Evolutionary conservation across 1,140 invertebrate genomes (phyloP).

Genomic region (Apis dorsata): DNA sequence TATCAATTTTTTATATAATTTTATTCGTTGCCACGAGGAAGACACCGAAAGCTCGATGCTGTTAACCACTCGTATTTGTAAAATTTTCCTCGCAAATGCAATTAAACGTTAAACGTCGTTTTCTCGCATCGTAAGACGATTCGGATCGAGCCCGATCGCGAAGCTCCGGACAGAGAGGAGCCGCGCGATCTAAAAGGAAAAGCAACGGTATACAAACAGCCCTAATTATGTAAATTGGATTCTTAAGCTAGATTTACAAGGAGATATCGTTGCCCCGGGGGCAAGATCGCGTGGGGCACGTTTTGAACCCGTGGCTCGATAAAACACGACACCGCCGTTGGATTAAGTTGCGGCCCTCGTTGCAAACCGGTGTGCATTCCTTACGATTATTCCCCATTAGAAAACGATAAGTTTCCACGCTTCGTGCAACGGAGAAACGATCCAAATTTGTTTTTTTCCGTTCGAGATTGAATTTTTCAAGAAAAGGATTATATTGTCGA

Average conservation of each 20-base stretch:
- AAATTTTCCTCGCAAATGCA: background rate
- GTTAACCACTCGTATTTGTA: background rate
- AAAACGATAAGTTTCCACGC: too few relatives aligned
- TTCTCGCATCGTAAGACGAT: conserved; percentile 36
- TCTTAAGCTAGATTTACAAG: conserved; percentile 62
- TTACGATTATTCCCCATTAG: background rate
- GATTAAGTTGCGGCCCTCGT: conserved; percentile 18
- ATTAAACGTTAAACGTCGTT: conserved; percentile 35
- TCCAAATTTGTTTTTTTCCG: too few relatives aligned
- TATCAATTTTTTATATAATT: too few relatives aligned
- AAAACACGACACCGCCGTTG: conserved; percentile 23
- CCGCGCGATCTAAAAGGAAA: conserved; percentile 50
- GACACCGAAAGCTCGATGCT: background rate
- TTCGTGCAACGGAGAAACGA: too few relatives aligned
- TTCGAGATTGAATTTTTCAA: too few relatives aligned
- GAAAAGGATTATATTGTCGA: too few relatives aligned
- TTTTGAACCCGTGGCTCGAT: conserved; percentile 47
- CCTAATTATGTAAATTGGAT: conserved; percentile 67
- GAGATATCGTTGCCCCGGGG: conserved; percentile 57
- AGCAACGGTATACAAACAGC: conserved; percentile 58
- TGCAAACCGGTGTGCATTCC: background rate
- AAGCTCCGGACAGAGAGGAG: conserved; percentile 26
- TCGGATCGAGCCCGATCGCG: conserved; percentile 37
- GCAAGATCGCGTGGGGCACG: conserved; percentile 53
- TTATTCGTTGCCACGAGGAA: background rate